Evolutionary conservation across 2,113 vertebrate species (phyloP).

Genomic region (Myotis davidii): DNA sequence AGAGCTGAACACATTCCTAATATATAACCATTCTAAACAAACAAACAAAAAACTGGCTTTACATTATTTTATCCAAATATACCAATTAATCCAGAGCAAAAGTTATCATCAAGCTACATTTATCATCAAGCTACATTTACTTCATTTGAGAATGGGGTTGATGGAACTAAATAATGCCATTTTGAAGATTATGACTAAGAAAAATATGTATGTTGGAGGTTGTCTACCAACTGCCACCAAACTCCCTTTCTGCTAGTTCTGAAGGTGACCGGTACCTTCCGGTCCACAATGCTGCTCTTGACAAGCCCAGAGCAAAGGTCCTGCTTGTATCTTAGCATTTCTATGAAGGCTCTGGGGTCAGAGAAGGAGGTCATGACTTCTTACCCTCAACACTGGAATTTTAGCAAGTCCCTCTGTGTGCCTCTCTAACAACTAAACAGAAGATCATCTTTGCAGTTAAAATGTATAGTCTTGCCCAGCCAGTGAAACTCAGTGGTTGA

Average conservation of each 20-base stretch:
- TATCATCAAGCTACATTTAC: not conserved
- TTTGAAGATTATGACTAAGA: conserved; percentile 26
- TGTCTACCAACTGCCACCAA: not conserved
- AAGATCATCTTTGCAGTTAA: conserved; percentile 49
- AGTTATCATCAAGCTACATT: not conserved
- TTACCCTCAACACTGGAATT: conserved; percentile 26
- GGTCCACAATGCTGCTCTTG: not conserved
- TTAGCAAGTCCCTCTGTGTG: conserved; percentile 46
- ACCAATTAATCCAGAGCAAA: not conserved
- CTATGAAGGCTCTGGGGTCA: not conserved
- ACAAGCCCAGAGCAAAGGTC: not conserved
- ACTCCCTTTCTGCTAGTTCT: not conserved
- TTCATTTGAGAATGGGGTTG: not conserved
- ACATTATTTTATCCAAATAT: not conserved
- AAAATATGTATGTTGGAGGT: not conserved
- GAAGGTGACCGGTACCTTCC: not conserved
- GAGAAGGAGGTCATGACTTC: conserved; percentile 48
- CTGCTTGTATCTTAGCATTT: conserved; percentile 25
- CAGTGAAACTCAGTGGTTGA: too few relatives aligned
- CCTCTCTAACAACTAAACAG: not conserved
- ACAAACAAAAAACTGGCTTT: not conserved
- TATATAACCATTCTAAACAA: not conserved
- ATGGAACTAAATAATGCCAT: not conserved
- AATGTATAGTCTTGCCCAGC: not conserved
- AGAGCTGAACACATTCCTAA: not conserved